Evolutionary conservation across 2,797 vertebrate genomes (phyloP).

Genomic region (Cryptoblepharus egeriae): DNA sequence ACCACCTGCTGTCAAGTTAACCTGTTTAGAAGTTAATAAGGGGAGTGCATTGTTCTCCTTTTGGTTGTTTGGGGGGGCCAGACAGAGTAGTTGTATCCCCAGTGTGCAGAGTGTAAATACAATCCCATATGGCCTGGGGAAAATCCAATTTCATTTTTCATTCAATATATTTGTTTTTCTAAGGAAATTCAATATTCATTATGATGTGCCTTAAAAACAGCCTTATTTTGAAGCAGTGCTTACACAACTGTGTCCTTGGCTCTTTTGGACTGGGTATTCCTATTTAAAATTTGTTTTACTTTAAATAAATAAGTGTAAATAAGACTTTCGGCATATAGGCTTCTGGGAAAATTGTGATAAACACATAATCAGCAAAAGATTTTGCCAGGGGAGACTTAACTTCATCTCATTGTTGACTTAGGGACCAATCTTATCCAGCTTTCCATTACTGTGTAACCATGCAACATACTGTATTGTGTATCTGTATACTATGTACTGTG

Average conservation of each 20-base stretch:
- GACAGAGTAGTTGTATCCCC: no score
- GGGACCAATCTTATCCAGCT: no score
- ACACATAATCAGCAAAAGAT: slow-evolving; percentile 14
- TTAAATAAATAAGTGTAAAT: slow-evolving; percentile 51
- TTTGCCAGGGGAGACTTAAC: slow-evolving; percentile 25
- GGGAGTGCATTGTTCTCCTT: slow-evolving; percentile 49
- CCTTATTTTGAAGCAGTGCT: slow-evolving; percentile 45
- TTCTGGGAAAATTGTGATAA: slow-evolving; percentile 9
- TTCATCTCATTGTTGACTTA: not conserved
- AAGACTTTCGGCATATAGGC: slow-evolving; percentile 12
- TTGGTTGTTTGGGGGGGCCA: slow-evolving; percentile 38
- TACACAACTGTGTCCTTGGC: not conserved
- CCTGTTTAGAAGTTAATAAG: slow-evolving; percentile 54
- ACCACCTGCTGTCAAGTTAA: slow-evolving; percentile 57
- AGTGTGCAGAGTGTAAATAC: slow-evolving; percentile 45
- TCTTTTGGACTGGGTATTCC: slow-evolving; percentile 40
- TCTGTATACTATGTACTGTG: no score
- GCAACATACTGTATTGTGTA: no score
- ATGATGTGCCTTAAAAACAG: slow-evolving; percentile 42
- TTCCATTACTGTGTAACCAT: no score
- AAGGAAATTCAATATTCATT: slow-evolving; percentile 57
- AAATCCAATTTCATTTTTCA: slow-evolving; percentile 63
- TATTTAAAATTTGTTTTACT: not conserved
- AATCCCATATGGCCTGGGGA: slow-evolving; percentile 53
- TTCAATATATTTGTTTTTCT: slow-evolving; percentile 45